Conservation (phyloP, 2,113 vertebrate genomes). For the Otus sunia region DNA sequence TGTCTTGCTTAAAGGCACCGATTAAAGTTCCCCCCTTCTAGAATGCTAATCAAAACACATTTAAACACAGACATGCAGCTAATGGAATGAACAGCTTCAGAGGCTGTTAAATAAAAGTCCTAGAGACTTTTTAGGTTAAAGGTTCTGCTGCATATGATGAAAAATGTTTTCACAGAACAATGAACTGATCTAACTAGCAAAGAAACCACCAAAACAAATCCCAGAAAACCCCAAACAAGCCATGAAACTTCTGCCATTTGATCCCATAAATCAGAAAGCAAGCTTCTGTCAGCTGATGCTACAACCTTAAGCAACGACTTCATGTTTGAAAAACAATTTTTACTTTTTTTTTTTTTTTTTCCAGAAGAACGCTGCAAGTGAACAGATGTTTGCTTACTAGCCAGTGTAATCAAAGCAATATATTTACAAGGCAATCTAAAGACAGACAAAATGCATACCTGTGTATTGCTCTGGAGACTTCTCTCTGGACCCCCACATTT, state of each 20-base stretch:
- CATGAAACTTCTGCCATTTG: not conserved
- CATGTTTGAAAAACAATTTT: not conserved
- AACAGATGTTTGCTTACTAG: not conserved
- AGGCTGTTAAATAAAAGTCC: not conserved
- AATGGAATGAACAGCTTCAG: not conserved
- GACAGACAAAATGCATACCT: conserved; percentile 72
- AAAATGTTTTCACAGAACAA: not conserved
- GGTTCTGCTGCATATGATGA: not conserved
- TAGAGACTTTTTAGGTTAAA: not conserved
- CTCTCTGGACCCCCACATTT: conserved; percentile 78
- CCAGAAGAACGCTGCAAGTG: not conserved
- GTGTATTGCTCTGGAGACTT: conserved; percentile 87
- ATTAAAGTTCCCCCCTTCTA: not conserved
- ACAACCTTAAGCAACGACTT: not conserved
- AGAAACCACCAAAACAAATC: not conserved
- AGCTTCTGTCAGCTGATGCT: not conserved
- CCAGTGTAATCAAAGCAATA: not conserved
- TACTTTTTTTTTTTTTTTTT: not conserved
- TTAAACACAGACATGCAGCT: not conserved
- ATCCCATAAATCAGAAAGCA: not conserved
- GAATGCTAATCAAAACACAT: not conserved
- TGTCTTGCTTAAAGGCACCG: not conserved
- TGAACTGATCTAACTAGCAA: not conserved
- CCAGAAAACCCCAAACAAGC: not conserved
- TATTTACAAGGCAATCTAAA: not conserved